Conservation (phyloP, 1,140 invertebrate genomes). For the Drosophila leontia region DNA sequence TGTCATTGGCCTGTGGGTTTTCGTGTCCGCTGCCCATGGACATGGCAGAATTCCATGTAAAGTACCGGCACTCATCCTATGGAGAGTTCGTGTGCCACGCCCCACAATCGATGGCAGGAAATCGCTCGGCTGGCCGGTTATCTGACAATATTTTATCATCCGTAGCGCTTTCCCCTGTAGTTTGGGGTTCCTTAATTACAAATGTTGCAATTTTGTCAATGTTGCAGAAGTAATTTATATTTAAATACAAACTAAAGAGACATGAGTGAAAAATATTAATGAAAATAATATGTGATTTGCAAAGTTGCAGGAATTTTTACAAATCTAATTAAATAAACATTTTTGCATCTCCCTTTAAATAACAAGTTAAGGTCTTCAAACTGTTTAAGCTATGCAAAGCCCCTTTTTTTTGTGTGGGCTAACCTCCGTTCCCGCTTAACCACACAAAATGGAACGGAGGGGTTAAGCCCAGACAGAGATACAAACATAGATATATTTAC, state of each 20-base stretch:
- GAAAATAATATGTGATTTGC: neutral
- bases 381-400: slow-evolving; percentile 3
- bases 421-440: slow-evolving; percentile 23
- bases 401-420: neutral
- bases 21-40: slow-evolving; percentile 11
- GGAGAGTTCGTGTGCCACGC: slow-evolving; percentile 14
- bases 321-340: slow-evolving; percentile 1
- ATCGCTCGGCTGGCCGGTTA: neutral
- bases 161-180: neutral
- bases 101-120: slow-evolving; percentile 26
- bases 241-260: neutral
- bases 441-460: slow-evolving; percentile 18
- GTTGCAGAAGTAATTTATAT: neutral
- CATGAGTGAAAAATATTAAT: neutral
- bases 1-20: slow-evolving; percentile 36
- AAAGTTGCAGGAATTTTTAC: too few relatives aligned
- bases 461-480: slow-evolving; percentile 20
- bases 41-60: slow-evolving; percentile 20
- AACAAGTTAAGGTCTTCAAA: slow-evolving; percentile 1
- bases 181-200: slow-evolving; percentile 2
- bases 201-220: slow-evolving; percentile 1
- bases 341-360: slow-evolving; percentile 13
- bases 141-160: slow-evolving; percentile 18
- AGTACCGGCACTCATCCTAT: slow-evolving; percentile 15
- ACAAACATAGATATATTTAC: slow-evolving; percentile 41